Percentiles rank a stretch among this genome's conserved stretches.
Conservation (phyloP, 92 coral and sea anemone genomes). For the Anthopleura xanthogrammica region DNA sequence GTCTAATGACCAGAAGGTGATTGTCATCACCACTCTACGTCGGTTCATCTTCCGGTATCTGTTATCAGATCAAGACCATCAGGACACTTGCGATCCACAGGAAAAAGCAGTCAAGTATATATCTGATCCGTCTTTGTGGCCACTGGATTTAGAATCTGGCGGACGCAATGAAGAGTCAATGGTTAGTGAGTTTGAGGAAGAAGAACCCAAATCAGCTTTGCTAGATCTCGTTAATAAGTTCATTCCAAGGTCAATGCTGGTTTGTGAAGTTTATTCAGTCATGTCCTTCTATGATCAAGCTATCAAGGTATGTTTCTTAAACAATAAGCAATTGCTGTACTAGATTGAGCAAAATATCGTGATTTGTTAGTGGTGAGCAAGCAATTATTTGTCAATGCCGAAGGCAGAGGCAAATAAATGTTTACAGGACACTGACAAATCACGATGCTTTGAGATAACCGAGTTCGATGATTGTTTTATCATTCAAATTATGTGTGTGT, state of each 20-base stretch:
- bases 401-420: too few relatives aligned
- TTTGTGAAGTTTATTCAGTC: slow-evolving; percentile 36
- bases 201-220: slow-evolving; percentile 3
- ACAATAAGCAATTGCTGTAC: too few relatives aligned
- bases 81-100: slow-evolving; percentile 31
- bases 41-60: slow-evolving; percentile 65
- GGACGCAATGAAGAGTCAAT: not conserved
- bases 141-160: slow-evolving; percentile 16
- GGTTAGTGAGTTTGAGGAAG: not conserved
- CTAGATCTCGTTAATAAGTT: slow-evolving; percentile 18
- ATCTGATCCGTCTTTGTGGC: slow-evolving; percentile 57
- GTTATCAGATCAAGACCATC: slow-evolving; percentile 30
- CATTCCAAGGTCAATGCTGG: slow-evolving; percentile 24
- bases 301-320: slow-evolving; percentile 29
- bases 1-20: not conserved
- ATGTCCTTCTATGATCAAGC: slow-evolving; percentile 32
- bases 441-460: too few relatives aligned
- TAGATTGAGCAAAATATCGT: too few relatives aligned
- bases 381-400: too few relatives aligned
- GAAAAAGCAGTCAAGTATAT: slow-evolving; percentile 28
- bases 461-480: too few relatives aligned
- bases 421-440: too few relatives aligned
- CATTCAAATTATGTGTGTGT: too few relatives aligned
- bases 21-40: slow-evolving; percentile 48
- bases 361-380: too few relatives aligned